Evolutionary conservation across 2,797 vertebrate species (phyloP).

Genomic region (Pangasius macronema): DNA sequence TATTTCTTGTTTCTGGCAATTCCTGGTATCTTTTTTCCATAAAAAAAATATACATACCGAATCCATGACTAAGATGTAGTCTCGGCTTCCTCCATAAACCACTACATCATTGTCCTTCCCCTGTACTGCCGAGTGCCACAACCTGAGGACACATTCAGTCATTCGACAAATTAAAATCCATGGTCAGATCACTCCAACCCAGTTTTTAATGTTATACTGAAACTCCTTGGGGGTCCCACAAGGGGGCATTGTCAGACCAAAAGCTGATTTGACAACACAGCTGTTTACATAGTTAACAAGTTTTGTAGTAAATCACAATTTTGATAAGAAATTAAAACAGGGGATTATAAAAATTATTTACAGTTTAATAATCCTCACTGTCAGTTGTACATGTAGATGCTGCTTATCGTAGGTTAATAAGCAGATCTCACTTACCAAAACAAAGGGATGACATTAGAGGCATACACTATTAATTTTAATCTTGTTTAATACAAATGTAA

Average conservation of each 20-base stretch:
- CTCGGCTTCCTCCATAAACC: constrained; percentile 91
- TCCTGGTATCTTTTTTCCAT: not conserved
- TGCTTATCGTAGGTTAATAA: not conserved
- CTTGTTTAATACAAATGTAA: not conserved
- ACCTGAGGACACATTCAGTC: constrained; percentile 66
- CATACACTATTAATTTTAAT: not conserved
- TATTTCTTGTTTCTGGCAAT: not conserved
- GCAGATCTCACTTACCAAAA: not conserved
- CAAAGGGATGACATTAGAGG: not conserved
- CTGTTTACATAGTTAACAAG: not conserved
- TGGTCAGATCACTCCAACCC: not conserved
- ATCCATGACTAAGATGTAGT: constrained; percentile 84
- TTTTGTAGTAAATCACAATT: not conserved
- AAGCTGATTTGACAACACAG: not conserved
- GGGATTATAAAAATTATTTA: not conserved
- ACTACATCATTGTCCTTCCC: constrained; percentile 87
- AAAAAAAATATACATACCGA: constrained; percentile 74
- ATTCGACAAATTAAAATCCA: not conserved
- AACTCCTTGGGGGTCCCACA: not conserved
- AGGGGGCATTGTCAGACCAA: not conserved
- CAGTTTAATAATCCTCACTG: not conserved
- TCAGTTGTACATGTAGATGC: not conserved
- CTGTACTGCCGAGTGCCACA: constrained; percentile 88
- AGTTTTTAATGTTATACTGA: not conserved
- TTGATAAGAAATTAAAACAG: not conserved